Evolutionary conservation across 2,888 invertebrate species (phyloP).

Genomic region (Scotopteryx bipunctaria): DNA sequence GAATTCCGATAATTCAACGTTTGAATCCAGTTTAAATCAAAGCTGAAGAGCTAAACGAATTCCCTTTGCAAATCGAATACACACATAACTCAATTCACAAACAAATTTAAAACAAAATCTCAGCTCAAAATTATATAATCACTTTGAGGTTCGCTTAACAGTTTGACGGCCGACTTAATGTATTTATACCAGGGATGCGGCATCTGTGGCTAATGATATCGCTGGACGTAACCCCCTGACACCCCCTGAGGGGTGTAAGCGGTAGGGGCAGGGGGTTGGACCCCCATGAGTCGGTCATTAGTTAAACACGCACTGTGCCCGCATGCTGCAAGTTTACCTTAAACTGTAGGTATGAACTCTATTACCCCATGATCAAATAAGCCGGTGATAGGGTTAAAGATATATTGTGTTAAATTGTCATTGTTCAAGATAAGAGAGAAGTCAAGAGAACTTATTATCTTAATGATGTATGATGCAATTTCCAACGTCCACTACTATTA

Average conservation of each 20-base stretch:
- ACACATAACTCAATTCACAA: slow-evolving; percentile 3
- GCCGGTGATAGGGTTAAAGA: slow-evolving; percentile 76
- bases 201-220: slow-evolving; percentile 83
- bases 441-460: no score
- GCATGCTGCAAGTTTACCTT: slow-evolving; percentile 83
- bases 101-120: slow-evolving; percentile 32
- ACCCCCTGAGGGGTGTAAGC: slow-evolving; percentile 36
- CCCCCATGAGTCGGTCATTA: slow-evolving; percentile 81
- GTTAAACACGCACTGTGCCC: slow-evolving; percentile 83
- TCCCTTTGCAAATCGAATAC: slow-evolving; percentile 4
- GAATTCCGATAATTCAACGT: no score
- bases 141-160: slow-evolving; percentile 68
- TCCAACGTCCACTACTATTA: no score
- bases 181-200: slow-evolving; percentile 79
- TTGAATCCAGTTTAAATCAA: background rate
- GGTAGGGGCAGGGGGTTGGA: slow-evolving; percentile 1
- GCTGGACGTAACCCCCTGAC: slow-evolving; percentile 60
- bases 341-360: slow-evolving; percentile 81
- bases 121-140: slow-evolving; percentile 39
- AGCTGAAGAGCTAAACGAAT: background rate
- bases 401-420: slow-evolving; percentile 77
- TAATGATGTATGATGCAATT: no score
- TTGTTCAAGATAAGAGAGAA: slow-evolving; percentile 53
- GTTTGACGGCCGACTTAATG: slow-evolving; percentile 81
- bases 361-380: slow-evolving; percentile 84